Evolutionary conservation across 1,140 invertebrate species (phyloP).

Genomic region (Aethina tumida): DNA sequence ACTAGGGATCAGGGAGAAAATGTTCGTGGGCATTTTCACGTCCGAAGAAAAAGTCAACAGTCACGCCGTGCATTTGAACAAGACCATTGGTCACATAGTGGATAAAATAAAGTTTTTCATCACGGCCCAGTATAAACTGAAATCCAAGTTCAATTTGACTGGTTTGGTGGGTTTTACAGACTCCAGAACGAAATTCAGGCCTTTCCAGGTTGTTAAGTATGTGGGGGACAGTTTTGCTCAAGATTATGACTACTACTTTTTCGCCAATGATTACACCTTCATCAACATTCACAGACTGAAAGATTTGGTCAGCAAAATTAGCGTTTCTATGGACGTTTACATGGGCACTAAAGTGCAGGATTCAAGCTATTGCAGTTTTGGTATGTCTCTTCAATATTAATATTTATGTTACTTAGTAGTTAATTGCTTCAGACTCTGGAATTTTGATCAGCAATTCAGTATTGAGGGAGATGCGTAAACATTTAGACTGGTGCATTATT

Average conservation of each 20-base stretch:
- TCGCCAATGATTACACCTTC: slow-evolving; percentile 72
- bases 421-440: slow-evolving; percentile 56
- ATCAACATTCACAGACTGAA: slow-evolving; percentile 62
- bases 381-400: slow-evolving; percentile 34
- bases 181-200: slow-evolving; percentile 57
- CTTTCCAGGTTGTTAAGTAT: slow-evolving; percentile 81
- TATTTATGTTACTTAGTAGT: slow-evolving; percentile 3
- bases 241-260: slow-evolving; percentile 83
- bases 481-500: slow-evolving; percentile 77
- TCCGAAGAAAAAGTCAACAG: slow-evolving; percentile 58
- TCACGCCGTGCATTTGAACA: slow-evolving; percentile 66
- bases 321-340: slow-evolving; percentile 72
- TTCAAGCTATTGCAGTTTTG: slow-evolving; percentile 51
- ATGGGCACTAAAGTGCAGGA: slow-evolving; percentile 49
- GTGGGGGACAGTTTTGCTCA: slow-evolving; percentile 79
- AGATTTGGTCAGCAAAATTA: slow-evolving; percentile 62
- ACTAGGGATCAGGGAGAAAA: slow-evolving; percentile 77
- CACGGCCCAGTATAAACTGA: slow-evolving; percentile 49
- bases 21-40: slow-evolving; percentile 78
- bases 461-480: slow-evolving; percentile 55
- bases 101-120: slow-evolving; percentile 71
- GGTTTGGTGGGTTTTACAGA: slow-evolving; percentile 76
- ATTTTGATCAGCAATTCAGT: slow-evolving; percentile 69
- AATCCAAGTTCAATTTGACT: slow-evolving; percentile 56
- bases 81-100: slow-evolving; percentile 66